These are phyloP conservation scores for Corythornis cristatus DNA, from an alignment of 2,113 vertebrate genomes.

Conservation along the genomic window DNA sequence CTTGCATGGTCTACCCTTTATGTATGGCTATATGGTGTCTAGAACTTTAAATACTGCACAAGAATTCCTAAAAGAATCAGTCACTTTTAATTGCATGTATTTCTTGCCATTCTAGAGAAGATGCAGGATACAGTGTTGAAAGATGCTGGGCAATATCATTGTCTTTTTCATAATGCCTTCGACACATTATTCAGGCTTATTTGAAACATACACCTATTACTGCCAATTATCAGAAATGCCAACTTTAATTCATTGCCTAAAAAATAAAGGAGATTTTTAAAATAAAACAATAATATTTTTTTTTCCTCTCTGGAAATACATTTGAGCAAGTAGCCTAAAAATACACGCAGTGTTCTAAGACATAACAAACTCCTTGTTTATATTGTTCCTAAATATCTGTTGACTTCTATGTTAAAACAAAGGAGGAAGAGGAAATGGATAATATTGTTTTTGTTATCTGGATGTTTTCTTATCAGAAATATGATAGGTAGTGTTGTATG, in stretches of 20 bases:
- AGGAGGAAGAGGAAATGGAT: conserved; percentile 27
- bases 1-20: neutral
- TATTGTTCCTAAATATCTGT: neutral
- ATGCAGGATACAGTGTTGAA: neutral
- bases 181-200: neutral
- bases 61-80: neutral
- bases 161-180: neutral
- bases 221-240: neutral
- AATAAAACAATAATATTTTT: neutral
- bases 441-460: conserved; percentile 30
- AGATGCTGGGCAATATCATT: neutral
- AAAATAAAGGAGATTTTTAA: neutral
- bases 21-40: neutral
- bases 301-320: neutral
- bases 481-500: conserved; percentile 21
- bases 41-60: neutral
- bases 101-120: neutral
- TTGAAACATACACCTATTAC: neutral
- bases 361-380: neutral
- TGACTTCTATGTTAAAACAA: conserved; percentile 29
- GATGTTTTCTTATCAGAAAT: conserved; percentile 51
- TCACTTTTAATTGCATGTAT: neutral
- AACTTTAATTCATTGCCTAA: neutral
- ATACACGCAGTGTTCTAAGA: neutral
- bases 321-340: neutral